Evolutionary conservation across 35 echinoderm and acorn worm species (phyloP).

Genomic region (Ophiothrix spiculata): DNA sequence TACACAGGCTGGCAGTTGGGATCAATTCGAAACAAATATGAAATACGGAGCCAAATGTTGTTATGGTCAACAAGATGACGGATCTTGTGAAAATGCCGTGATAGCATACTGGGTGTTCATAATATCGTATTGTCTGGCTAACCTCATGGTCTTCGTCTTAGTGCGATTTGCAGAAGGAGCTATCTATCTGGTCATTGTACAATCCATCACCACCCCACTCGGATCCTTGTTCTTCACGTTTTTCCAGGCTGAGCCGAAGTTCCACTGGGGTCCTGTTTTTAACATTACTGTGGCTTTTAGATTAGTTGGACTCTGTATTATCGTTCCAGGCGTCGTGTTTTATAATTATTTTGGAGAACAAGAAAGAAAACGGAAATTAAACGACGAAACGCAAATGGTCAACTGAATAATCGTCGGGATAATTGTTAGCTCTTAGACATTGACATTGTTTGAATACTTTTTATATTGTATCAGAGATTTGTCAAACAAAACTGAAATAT

Average conservation of each 20-base stretch:
- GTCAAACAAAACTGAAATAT: too few relatives aligned
- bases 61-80: slow-evolving; percentile 47
- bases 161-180: slow-evolving; percentile 92
- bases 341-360: slow-evolving; percentile 84
- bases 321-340: slow-evolving; percentile 87
- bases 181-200: slow-evolving; percentile 85
- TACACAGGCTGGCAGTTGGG: not conserved
- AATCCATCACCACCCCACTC: slow-evolving; percentile 75
- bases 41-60: slow-evolving; percentile 63
- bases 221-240: slow-evolving; percentile 89
- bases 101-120: slow-evolving; percentile 62
- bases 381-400: too few relatives aligned
- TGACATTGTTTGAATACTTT: too few relatives aligned
- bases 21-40: slow-evolving; percentile 66
- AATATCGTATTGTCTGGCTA: slow-evolving; percentile 61
- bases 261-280: slow-evolving; percentile 65
- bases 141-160: slow-evolving; percentile 86
- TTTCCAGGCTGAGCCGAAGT: slow-evolving; percentile 50
- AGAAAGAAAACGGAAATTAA: slow-evolving; percentile 25
- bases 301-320: slow-evolving; percentile 67
- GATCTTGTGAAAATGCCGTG: slow-evolving; percentile 52
- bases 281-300: slow-evolving; percentile 78
- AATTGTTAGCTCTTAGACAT: too few relatives aligned
- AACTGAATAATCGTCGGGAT: too few relatives aligned
- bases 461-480: too few relatives aligned